phyloP scores from a whole-genome alignment of 2,113 vertebrate species.

The Sapajus apella region DNA sequence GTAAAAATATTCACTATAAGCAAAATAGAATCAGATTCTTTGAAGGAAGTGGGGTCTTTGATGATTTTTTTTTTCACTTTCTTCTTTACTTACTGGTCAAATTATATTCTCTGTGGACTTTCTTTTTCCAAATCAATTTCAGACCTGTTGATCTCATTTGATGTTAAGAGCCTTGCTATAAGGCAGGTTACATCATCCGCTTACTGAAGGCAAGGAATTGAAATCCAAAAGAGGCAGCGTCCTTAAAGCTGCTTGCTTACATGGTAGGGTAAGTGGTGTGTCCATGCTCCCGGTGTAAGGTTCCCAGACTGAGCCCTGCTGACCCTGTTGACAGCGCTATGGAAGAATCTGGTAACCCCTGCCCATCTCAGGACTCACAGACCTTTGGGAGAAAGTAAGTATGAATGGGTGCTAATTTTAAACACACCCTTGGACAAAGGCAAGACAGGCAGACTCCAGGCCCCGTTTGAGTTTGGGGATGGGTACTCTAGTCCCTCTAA shows the following conservation, averaged over 20 bases:
- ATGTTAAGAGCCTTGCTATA: not conserved
- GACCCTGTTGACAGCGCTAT: fast-evolving
- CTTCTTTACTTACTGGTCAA: fast-evolving
- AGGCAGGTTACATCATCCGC: fast-evolving
- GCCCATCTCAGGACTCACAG: too few relatives aligned
- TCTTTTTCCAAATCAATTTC: not conserved
- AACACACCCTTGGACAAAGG: not conserved
- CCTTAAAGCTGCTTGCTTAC: not conserved
- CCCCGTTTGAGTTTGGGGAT: not conserved
- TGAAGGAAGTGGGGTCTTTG: not conserved
- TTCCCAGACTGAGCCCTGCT: fast-evolving
- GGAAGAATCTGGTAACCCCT: not conserved
- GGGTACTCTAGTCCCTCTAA: not conserved
- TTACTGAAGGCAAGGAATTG: fast-evolving
- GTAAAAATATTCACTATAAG: not conserved
- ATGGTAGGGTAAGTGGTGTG: fast-evolving
- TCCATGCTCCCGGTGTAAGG: fast-evolving
- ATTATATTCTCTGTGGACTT: not conserved
- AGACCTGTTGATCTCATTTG: not conserved
- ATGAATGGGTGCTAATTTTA: fast-evolving
- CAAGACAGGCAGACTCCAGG: not conserved
- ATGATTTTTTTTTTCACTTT: not conserved
- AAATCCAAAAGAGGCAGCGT: fast-evolving
- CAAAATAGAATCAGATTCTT: not conserved
- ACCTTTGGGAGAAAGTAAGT: not conserved